Conservation (phyloP, 1,140 invertebrate species). For the Formica selysi region DNA sequence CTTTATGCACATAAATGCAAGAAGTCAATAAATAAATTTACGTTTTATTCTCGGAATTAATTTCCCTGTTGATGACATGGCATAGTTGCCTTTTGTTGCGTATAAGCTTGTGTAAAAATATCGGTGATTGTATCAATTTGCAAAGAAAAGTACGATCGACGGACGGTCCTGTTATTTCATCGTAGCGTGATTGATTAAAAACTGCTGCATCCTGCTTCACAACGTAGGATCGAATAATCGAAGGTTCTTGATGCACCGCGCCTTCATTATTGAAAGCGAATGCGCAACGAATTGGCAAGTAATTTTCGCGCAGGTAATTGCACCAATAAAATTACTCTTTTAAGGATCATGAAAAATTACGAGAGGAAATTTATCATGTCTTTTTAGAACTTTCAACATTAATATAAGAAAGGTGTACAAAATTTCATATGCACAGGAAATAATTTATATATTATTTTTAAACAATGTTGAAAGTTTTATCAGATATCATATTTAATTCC, state of each 20-base stretch:
- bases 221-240: background rate
- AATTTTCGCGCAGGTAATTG: slow-evolving; percentile 21
- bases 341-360: slow-evolving; percentile 6
- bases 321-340: background rate
- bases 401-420: background rate
- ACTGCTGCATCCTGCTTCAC: slow-evolving; percentile 10
- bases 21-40: slow-evolving; percentile 13
- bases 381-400: background rate
- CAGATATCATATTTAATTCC: background rate
- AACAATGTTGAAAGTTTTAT: background rate
- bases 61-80: background rate
- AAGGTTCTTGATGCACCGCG: background rate
- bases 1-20: background rate
- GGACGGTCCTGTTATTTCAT: slow-evolving; percentile 30
- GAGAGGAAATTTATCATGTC: background rate
- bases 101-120: slow-evolving; percentile 24
- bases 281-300: slow-evolving; percentile 40
- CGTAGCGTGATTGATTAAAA: slow-evolving; percentile 44
- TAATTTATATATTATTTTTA: background rate
- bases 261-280: slow-evolving; percentile 26
- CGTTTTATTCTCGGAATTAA: background rate
- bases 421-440: background rate
- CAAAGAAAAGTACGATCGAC: slow-evolving; percentile 22
- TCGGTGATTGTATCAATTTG: slow-evolving; percentile 14
- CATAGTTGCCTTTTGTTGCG: background rate